phyloP scores from a whole-genome alignment of 1,140 invertebrate genomes.

The Scaptodrosophila lebanonensis region DNA sequence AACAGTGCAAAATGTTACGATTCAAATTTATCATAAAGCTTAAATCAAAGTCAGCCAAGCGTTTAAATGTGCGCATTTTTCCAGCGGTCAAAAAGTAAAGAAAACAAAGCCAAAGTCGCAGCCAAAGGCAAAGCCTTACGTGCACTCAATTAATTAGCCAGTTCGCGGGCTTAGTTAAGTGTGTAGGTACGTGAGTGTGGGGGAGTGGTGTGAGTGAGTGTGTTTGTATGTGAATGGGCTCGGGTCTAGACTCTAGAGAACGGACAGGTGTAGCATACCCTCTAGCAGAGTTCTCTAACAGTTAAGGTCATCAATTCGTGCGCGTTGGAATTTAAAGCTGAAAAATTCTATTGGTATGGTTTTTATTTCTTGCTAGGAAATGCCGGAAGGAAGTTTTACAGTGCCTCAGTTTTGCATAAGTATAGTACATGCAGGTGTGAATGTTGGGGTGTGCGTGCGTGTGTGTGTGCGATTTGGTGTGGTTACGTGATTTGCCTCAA shows the following conservation, averaged over 20 bases:
- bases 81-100: slow-evolving; percentile 14
- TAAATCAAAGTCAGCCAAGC: slow-evolving; percentile 58
- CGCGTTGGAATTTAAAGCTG: too few species aligned
- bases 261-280: slow-evolving; percentile 37
- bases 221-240: slow-evolving; percentile 1
- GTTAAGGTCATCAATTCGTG: slow-evolving; percentile 54
- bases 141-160: slow-evolving; percentile 62
- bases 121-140: slow-evolving; percentile 28
- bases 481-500: too few species aligned
- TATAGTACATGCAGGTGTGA: too few species aligned
- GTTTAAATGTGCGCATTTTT: slow-evolving; percentile 65
- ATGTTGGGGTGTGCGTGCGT: too few species aligned
- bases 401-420: too few species aligned
- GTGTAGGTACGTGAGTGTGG: too few species aligned
- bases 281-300: slow-evolving; percentile 43
- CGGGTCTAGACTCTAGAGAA: slow-evolving; percentile 4
- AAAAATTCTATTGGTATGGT: too few species aligned
- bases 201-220: too few species aligned
- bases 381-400: slow-evolving; percentile 70
- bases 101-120: slow-evolving; percentile 25
- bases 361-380: too few species aligned
- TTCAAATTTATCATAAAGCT: slow-evolving; percentile 49
- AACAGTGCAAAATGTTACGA: slow-evolving; percentile 27
- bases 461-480: too few species aligned
- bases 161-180: not conserved